A percentile compares a stretch with the other conserved stretches of the same genome.
phyloP scores from a whole-genome alignment of 2,888 invertebrate species.

The Temnothorax ravouxi region DNA sequence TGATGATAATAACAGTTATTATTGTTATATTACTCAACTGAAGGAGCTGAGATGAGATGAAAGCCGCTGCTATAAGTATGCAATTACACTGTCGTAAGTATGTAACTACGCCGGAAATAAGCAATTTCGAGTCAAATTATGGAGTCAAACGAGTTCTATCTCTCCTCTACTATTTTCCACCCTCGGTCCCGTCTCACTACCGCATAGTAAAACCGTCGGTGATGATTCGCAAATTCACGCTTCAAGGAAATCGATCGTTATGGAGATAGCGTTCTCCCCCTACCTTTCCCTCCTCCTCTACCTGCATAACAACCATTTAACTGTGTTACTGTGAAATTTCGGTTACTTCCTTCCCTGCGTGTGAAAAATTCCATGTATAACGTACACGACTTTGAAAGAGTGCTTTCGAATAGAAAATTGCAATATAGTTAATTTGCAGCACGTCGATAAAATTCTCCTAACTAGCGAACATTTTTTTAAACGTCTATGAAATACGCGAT shows the following conservation, averaged over 20 bases:
- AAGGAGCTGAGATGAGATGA: conserved; percentile 7
- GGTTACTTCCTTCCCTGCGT: not conserved
- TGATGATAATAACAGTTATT: not conserved
- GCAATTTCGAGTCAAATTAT: conserved; percentile 54
- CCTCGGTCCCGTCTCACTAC: conserved; percentile 26
- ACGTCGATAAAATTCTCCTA: not conserved
- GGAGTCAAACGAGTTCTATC: conserved; percentile 52
- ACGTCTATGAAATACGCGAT: not conserved
- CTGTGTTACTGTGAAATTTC: conserved; percentile 39
- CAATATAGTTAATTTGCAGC: conserved; percentile 9
- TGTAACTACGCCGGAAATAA: conserved; percentile 47
- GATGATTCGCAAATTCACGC: conserved; percentile 48
- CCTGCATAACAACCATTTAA: conserved; percentile 43
- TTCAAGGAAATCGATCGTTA: conserved; percentile 55
- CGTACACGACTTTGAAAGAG: not conserved
- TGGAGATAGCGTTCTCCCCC: conserved; percentile 25
- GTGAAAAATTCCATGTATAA: conserved; percentile 17
- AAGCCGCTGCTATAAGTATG: conserved; percentile 45
- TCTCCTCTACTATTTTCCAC: conserved; percentile 43
- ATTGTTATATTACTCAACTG: not conserved
- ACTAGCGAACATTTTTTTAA: not conserved
- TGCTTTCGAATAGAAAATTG: conserved; percentile 12
- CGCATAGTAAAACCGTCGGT: conserved; percentile 21
- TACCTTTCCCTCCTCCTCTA: not conserved
- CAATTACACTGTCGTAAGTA: conserved; percentile 45